These are phyloP conservation scores for Coelopa pilipes DNA, from an alignment of 2,888 invertebrate genomes.

Conservation along the genomic window DNA sequence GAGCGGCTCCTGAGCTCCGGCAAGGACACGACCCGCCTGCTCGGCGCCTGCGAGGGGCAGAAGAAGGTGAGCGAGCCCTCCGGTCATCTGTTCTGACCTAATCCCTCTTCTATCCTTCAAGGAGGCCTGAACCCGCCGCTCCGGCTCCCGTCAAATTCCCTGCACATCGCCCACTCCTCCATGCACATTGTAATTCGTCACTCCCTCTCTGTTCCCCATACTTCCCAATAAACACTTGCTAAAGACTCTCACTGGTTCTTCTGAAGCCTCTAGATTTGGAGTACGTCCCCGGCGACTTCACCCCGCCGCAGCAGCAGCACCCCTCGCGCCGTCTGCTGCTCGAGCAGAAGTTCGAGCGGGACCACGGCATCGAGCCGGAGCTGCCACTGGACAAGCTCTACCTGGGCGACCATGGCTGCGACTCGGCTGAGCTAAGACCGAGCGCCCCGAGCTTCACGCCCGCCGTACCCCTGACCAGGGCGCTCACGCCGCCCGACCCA, in stretches of 20 bases:
- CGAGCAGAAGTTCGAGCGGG: conserved; percentile 52
- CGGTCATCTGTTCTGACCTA: no score
- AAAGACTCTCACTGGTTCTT: neutral
- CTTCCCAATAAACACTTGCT: conserved; percentile 3
- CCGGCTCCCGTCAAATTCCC: no score
- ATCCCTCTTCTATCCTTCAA: no score
- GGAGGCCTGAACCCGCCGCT: no score
- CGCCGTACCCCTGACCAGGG: conserved; percentile 13
- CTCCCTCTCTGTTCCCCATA: neutral
- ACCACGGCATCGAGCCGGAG: conserved; percentile 52
- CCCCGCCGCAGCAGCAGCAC: conserved; percentile 65
- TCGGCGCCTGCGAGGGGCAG: conserved; percentile 31
- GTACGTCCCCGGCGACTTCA: conserved; percentile 70
- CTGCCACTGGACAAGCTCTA: conserved; percentile 60
- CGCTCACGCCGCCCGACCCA: conserved; percentile 13
- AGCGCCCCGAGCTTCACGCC: neutral
- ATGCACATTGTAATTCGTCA: neutral
- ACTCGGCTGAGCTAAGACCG: conserved; percentile 17
- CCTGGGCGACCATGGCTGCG: conserved; percentile 52
- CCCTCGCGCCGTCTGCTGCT: conserved; percentile 61
- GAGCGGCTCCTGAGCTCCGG: conserved; percentile 38
- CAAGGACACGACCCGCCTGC: conserved; percentile 33
- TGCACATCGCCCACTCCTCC: no score
- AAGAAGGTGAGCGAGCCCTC: conserved; percentile 3
- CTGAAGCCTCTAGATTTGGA: conserved; percentile 51